phyloP scores from a whole-genome alignment of 2,888 invertebrate species.

The Alitta virens region DNA sequence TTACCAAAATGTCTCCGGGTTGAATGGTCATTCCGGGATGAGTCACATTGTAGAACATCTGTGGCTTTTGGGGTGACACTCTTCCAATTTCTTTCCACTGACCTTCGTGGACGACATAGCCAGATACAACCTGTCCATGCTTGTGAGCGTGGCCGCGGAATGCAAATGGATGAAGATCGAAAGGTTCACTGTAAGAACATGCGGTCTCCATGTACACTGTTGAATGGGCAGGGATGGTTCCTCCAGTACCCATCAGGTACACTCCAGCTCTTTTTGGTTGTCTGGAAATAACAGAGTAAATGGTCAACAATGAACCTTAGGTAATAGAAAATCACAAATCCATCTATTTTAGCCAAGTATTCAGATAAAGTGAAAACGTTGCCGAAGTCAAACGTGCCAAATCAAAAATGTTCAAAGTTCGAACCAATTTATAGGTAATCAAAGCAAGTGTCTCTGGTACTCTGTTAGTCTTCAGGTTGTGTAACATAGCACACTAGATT shows the following conservation, averaged over 20 bases:
- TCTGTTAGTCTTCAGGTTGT: too few relatives aligned
- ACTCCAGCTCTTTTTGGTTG: constrained; percentile 88
- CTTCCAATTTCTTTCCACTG: constrained; percentile 55
- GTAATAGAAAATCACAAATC: too few relatives aligned
- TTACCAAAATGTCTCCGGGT: constrained; percentile 50
- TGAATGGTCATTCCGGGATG: constrained; percentile 40
- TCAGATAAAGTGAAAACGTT: too few relatives aligned
- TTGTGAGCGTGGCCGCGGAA: constrained; percentile 92
- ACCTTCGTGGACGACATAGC: constrained; percentile 50
- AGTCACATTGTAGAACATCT: constrained; percentile 56
- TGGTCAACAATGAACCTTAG: too few relatives aligned
- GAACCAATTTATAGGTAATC: too few relatives aligned
- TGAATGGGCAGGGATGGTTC: constrained; percentile 69
- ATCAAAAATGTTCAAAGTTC: too few relatives aligned
- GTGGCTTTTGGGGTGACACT: constrained; percentile 48
- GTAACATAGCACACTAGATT: too few relatives aligned
- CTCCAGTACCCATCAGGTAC: constrained; percentile 82
- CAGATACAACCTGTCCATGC: constrained; percentile 60
- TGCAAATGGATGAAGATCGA: constrained; percentile 89
- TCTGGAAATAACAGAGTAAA: constrained; percentile 58
- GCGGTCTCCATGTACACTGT: constrained; percentile 79
- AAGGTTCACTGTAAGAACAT: constrained; percentile 73
- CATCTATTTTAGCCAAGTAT: too few relatives aligned
- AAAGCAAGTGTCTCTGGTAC: too few relatives aligned
- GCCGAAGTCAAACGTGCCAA: too few relatives aligned